Evolutionary conservation across 64 coral and sea anemone species (phyloP).

Genomic region (Cladopsammia gracilis): DNA sequence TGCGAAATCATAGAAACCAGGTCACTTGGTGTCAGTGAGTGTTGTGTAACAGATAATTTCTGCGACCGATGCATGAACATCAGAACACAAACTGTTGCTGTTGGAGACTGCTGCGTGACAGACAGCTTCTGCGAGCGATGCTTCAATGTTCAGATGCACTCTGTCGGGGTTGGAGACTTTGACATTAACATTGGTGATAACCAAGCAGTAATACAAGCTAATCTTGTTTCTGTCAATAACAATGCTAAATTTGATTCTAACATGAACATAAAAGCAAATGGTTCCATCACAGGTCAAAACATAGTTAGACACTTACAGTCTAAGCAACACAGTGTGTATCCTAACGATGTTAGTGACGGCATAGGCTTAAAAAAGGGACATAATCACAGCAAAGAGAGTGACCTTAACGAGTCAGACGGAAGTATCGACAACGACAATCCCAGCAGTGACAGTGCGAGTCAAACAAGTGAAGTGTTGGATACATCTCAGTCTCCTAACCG

Average conservation of each 20-base stretch:
- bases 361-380: not conserved
- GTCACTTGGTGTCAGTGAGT: constrained; percentile 86
- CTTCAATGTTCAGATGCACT: constrained; percentile 87
- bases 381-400: constrained; percentile 41
- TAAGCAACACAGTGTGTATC: constrained; percentile 26
- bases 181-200: constrained; percentile 61
- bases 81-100: constrained; percentile 76
- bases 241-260: constrained; percentile 32
- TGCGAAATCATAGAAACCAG: constrained; percentile 31
- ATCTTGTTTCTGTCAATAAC: constrained; percentile 8
- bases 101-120: constrained; percentile 91
- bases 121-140: constrained; percentile 93
- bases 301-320: constrained; percentile 15
- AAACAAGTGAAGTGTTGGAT: constrained; percentile 78
- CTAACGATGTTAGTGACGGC: not conserved
- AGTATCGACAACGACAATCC: constrained; percentile 95
- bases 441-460: constrained; percentile 89
- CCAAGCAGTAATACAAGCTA: constrained; percentile 12
- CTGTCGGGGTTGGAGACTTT: constrained; percentile 83
- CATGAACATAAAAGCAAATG: constrained; percentile 37
- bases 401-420: constrained; percentile 78
- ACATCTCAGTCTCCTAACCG: constrained; percentile 30
- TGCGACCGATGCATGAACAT: constrained; percentile 93
- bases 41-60: constrained; percentile 90
- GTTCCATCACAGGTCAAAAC: constrained; percentile 17